A percentile compares a stretch with the other conserved stretches of the same genome.
phyloP scores from a whole-genome alignment of 2,797 vertebrate genomes.

The Tadarida brasiliensis region DNA sequence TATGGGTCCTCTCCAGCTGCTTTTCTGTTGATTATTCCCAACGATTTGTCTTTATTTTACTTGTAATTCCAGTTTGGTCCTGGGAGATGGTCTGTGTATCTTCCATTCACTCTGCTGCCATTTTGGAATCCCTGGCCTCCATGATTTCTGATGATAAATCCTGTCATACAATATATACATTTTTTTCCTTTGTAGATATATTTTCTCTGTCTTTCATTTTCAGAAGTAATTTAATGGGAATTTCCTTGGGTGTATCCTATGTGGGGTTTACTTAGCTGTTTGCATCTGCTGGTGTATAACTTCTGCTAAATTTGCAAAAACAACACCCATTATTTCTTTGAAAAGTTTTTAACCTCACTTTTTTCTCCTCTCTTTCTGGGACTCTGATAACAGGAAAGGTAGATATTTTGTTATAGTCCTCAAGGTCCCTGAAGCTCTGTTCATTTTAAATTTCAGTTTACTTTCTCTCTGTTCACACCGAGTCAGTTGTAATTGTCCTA shows the following conservation, averaged over 20 bases:
- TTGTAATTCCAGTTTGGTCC: too few relatives aligned
- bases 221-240: background rate
- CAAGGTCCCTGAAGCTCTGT: background rate
- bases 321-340: background rate
- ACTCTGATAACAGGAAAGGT: background rate
- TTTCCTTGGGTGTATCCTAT: background rate
- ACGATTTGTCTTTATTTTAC: too few relatives aligned
- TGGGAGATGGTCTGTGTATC: too few relatives aligned
- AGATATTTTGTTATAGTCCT: background rate
- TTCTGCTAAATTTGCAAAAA: background rate
- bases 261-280: background rate
- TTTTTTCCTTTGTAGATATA: background rate
- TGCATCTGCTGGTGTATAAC: background rate
- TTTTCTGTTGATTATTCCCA: too few relatives aligned
- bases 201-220: background rate
- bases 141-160: background rate
- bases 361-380: background rate
- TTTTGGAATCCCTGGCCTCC: too few relatives aligned
- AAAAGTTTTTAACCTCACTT: background rate
- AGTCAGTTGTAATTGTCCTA: background rate
- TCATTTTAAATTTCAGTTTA: background rate
- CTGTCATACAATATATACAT: background rate
- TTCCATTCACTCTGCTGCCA: too few relatives aligned
- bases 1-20: too few relatives aligned
- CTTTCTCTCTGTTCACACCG: background rate